Conservation (phyloP, 2,113 vertebrate species). For the Haemorhous mexicanus region DNA sequence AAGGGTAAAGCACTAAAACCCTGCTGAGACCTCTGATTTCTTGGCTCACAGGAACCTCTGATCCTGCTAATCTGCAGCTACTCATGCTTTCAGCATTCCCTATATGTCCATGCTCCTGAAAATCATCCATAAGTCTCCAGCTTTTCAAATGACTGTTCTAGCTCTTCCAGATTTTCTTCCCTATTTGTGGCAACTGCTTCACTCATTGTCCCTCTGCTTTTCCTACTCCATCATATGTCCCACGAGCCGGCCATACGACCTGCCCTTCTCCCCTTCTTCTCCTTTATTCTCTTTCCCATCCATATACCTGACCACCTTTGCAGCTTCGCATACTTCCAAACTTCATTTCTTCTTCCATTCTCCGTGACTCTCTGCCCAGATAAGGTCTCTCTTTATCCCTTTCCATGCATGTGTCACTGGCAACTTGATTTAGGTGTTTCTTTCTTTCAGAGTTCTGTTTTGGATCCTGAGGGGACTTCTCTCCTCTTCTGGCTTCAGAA, state of each 20-base stretch:
- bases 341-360: neutral
- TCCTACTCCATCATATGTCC: neutral
- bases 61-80: neutral
- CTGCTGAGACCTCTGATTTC: neutral
- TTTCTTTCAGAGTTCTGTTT: neutral
- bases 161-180: neutral
- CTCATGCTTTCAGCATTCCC: neutral
- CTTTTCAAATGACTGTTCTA: neutral
- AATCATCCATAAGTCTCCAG: neutral
- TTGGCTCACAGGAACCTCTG: neutral
- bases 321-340: neutral
- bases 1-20: neutral
- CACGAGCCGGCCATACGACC: neutral
- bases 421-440: neutral
- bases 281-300: neutral
- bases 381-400: neutral
- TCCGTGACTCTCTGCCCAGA: neutral
- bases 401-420: neutral
- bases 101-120: neutral
- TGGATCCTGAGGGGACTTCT: neutral
- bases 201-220: neutral
- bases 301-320: neutral
- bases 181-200: neutral
- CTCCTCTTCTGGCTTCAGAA: neutral
- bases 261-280: neutral